A percentile compares a stretch with the other conserved stretches of the same genome.
These are phyloP conservation scores for Psilopsiagon aurifrons DNA, from an alignment of 2,113 vertebrate species.

Conservation along the genomic window DNA sequence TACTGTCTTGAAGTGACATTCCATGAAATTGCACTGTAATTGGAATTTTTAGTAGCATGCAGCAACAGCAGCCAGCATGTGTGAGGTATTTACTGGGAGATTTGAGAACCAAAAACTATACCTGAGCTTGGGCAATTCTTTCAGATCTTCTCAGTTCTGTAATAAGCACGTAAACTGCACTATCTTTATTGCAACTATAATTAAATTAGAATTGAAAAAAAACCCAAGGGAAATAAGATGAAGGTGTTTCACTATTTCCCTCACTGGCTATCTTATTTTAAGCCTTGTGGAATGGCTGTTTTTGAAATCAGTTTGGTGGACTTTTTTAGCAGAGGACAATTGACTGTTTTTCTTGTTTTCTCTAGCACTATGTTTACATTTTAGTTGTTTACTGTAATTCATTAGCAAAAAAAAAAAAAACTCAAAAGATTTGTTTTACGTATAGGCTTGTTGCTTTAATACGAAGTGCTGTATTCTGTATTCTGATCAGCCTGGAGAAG, in stretches of 20 bases:
- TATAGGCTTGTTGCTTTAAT: neutral
- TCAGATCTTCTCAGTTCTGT: neutral
- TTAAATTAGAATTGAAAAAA: neutral
- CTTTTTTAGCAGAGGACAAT: neutral
- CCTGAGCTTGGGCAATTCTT: neutral
- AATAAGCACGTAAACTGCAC: neutral
- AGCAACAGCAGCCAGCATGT: neutral
- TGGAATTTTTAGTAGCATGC: neutral
- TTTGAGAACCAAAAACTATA: neutral
- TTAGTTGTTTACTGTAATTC: neutral
- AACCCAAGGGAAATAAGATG: neutral
- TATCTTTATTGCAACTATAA: neutral
- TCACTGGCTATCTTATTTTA: neutral
- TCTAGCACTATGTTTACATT: neutral
- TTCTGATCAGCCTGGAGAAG: neutral
- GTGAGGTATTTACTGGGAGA: neutral
- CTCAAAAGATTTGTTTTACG: neutral
- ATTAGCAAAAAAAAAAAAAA: neutral
- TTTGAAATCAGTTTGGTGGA: neutral
- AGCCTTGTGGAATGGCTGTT: neutral
- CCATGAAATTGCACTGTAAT: neutral
- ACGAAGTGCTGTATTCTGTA: accelerated
- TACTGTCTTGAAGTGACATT: neutral
- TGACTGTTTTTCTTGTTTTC: neutral
- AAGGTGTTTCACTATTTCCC: neutral